phyloP scores from a whole-genome alignment of 2,888 invertebrate genomes.

The Pollenia amentaria region DNA sequence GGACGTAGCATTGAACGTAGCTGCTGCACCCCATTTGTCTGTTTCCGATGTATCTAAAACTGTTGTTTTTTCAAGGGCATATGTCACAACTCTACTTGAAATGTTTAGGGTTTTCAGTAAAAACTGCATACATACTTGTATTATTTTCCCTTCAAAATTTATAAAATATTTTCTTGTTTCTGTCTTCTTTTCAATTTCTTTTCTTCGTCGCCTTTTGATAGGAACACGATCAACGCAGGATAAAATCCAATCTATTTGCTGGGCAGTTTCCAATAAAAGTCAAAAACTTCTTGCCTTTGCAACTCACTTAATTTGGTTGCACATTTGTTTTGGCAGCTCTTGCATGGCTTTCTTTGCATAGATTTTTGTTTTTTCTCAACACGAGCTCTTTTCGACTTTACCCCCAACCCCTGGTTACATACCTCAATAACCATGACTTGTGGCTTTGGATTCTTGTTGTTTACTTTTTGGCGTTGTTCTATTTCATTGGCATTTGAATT shows the following conservation, averaged over 20 bases:
- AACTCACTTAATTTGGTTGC: slow-evolving; percentile 5
- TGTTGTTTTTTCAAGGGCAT: no score
- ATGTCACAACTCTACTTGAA: no score
- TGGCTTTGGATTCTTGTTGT: no score
- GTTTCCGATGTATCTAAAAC: no score
- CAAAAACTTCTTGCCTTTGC: slow-evolving; percentile 27
- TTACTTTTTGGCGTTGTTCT: no score
- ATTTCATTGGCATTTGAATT: no score
- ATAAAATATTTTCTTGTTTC: slow-evolving; percentile 2
- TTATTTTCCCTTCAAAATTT: no score
- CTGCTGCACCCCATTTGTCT: no score
- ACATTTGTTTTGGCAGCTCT: neutral
- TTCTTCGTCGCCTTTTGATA: slow-evolving; percentile 19
- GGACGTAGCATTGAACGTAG: no score
- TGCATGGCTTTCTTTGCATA: neutral
- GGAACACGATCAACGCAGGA: slow-evolving; percentile 19
- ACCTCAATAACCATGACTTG: neutral
- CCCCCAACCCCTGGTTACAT: neutral
- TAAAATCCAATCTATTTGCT: slow-evolving; percentile 24
- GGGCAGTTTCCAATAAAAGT: slow-evolving; percentile 26
- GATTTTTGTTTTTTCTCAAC: no score
- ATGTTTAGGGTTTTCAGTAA: no score
- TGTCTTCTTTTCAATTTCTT: slow-evolving; percentile 26
- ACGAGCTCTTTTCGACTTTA: neutral
- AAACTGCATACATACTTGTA: no score